Evolutionary conservation across 1,140 invertebrate species (phyloP).

Genomic region (Caenorhabditis remanei): DNA sequence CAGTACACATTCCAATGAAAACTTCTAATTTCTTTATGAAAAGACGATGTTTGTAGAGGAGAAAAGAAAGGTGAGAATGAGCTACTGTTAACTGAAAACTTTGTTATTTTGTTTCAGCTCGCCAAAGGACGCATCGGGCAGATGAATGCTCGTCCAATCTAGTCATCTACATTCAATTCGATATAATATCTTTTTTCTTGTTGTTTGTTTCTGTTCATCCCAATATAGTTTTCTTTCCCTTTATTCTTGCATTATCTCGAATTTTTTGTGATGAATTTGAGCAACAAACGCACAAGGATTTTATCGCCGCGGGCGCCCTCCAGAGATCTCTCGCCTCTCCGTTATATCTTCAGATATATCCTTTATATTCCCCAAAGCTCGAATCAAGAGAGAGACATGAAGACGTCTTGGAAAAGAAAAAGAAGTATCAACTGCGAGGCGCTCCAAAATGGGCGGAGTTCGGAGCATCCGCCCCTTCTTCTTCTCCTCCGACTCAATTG

Average conservation of each 20-base stretch:
- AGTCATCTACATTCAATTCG: background rate
- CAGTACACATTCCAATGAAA: too few species aligned
- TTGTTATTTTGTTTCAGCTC: constrained; percentile 9
- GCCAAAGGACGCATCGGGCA: constrained; percentile 53
- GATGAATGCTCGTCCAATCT: constrained; percentile 55
- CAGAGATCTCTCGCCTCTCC: background rate
- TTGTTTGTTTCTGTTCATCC: background rate
- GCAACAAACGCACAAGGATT: background rate
- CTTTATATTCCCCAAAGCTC: constrained; percentile 45
- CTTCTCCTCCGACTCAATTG: background rate
- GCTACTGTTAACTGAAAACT: background rate
- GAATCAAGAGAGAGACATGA: background rate
- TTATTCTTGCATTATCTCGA: background rate
- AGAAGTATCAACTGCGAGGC: background rate
- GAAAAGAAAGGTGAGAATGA: constrained; percentile 61
- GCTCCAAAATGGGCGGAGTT: constrained; percentile 34
- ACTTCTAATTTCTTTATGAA: too few species aligned
- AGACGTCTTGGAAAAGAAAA: background rate
- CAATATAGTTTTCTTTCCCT: background rate
- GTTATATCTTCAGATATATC: background rate
- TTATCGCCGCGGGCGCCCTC: constrained; percentile 37
- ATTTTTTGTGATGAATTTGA: constrained; percentile 45
- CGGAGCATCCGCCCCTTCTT: constrained; percentile 31
- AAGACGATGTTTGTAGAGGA: constrained; percentile 89
- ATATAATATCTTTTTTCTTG: background rate